These are phyloP conservation scores for Atta colombica DNA, from an alignment of 1,140 invertebrate genomes.

Conservation along the genomic window DNA sequence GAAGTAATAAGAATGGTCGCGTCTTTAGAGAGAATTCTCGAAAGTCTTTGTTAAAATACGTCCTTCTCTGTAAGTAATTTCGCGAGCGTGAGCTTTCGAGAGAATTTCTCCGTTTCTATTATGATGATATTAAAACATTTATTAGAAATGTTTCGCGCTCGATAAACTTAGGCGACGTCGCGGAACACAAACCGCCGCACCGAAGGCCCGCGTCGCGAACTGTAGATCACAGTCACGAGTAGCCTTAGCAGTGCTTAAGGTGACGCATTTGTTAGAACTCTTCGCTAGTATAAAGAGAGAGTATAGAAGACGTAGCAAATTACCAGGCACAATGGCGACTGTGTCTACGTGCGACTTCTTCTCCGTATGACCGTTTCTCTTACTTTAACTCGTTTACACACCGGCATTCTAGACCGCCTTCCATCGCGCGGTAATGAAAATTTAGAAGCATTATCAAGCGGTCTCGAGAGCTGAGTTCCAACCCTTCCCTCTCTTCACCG, in stretches of 20 bases:
- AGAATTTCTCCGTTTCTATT: neutral
- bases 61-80: neutral
- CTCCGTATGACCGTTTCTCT: slow-evolving; percentile 71
- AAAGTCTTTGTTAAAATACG: neutral
- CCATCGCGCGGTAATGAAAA: slow-evolving; percentile 71
- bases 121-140: slow-evolving; percentile 25
- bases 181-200: neutral
- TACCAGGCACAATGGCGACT: slow-evolving; percentile 51
- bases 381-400: slow-evolving; percentile 74
- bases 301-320: slow-evolving; percentile 59
- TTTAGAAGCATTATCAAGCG: slow-evolving; percentile 74
- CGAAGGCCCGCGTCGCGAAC: neutral
- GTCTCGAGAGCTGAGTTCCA: slow-evolving; percentile 11
- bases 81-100: neutral
- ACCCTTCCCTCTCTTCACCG: neutral
- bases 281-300: slow-evolving; percentile 42
- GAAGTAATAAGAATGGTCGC: neutral
- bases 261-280: slow-evolving; percentile 47
- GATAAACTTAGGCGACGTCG: neutral
- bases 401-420: slow-evolving; percentile 11
- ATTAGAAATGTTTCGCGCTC: slow-evolving; percentile 25
- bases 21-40: neutral
- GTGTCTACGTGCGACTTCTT: slow-evolving; percentile 63
- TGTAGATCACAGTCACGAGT: slow-evolving; percentile 50
- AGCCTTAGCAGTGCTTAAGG: slow-evolving; percentile 37